A percentile compares a stretch with the other conserved stretches of the same genome.
These are phyloP conservation scores for Aurelia sp. DNA, from an alignment of 30 jellyfish, hydroid and myxozoan species.

Conservation along the genomic window DNA sequence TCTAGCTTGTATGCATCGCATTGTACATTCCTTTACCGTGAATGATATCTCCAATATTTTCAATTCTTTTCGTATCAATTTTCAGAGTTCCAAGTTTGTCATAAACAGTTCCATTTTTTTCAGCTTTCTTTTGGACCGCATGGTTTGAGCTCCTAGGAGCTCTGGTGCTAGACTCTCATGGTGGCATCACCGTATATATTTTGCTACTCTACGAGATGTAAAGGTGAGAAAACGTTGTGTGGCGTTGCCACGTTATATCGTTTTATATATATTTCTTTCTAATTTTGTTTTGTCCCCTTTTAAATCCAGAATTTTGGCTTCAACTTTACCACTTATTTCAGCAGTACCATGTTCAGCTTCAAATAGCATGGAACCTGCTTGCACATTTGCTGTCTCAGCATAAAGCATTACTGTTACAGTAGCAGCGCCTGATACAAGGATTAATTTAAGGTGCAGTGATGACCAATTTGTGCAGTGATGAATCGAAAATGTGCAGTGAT, in stretches of 20 bases:
- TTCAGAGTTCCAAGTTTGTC: not conserved
- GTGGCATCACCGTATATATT: too few relatives aligned
- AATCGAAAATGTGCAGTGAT: too few relatives aligned
- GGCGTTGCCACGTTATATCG: too few relatives aligned
- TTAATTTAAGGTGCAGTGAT: too few relatives aligned
- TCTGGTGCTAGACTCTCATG: too few relatives aligned
- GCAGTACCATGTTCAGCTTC: not conserved
- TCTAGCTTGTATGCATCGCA: not conserved
- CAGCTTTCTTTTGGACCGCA: too few relatives aligned
- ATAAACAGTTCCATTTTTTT: not conserved
- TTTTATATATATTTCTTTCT: too few relatives aligned
- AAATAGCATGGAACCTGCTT: not conserved
- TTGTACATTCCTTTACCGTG: slow-evolving; percentile 1
- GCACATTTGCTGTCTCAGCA: not conserved
- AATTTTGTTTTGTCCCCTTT: not conserved
- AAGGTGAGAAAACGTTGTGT: too few relatives aligned
- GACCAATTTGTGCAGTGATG: too few relatives aligned
- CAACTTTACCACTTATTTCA: not conserved
- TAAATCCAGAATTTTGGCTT: not conserved
- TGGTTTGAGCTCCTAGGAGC: too few relatives aligned
- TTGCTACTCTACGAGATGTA: too few relatives aligned
- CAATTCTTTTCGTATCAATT: not conserved
- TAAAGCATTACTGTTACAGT: not conserved
- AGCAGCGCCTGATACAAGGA: not conserved
- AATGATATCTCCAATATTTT: not conserved